Base-by-base conservation (phyloP, 2,113 vertebrate species). In the Harpagus bidentatus region DNA sequence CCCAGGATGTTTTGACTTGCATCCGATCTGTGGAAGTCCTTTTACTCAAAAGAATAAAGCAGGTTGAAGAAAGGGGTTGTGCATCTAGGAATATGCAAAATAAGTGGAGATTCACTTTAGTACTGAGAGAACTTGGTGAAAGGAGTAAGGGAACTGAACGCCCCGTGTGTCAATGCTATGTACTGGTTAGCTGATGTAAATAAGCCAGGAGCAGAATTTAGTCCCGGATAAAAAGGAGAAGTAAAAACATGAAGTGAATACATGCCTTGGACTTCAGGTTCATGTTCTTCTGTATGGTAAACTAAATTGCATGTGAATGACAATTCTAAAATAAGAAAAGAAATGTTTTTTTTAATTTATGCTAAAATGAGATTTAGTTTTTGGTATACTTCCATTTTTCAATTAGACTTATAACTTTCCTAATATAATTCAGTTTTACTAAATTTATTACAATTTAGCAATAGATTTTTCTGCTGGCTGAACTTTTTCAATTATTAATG, bases 91-190 rank as follows among this genome's bases (percentile, higher is more conserved):
- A 56, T 38, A 16, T 12, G 32, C 21, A 69, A 29, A 82, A n/a
- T 2, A 48, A 50, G 9, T 53, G 19, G 40, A 40, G 10, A 16
- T 23, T 70, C 20, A 16, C 10, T 16, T 66, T 28, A 74, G 16
- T 18, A 15, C 20, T 50, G 29, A 62, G n/a, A 73, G 19, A 59
- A 48, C 11, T 47, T 52, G 14, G 17, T 47, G 40, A 69, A 94
- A 43, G 29, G 16, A 85, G 6, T 31, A 56, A 56, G 28, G n/a
- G 43, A 69, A 6, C 11, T 0, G 5, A 78, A 59, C 4, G 4
- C 13, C 16, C 8, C 48, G 11, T 65, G 7, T 20, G 21, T 52
- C 0, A 2, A 25, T 53, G n/a, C 28, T 19, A 1, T 5, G 14
- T 79, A 70, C 8, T 19, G 50, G 28, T 53, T 32, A 63, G 15